Base-by-base conservation (phyloP, 2,797 vertebrate species). In the Thripadectes ignobilis region DNA sequence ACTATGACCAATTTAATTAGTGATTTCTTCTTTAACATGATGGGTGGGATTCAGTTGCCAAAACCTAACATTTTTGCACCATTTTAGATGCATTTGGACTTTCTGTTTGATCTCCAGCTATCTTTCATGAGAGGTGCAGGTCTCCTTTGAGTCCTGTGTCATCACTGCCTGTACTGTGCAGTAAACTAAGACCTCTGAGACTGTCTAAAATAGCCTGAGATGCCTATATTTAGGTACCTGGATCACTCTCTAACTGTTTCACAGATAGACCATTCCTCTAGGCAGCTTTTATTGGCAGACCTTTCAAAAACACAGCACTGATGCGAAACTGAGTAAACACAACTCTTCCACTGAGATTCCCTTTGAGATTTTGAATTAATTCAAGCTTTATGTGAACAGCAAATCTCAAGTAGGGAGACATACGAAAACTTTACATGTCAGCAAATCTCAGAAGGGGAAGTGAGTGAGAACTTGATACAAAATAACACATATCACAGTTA, bases 301-400 rank as follows among this genome's bases (percentile, higher is more conserved):
- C 24, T 90, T 89, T 83, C 41, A 79, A 73, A 94, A 89, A 62
- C 79, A 80, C 30, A 88, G 38, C 10, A 20, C 22, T 0, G 3
- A 81, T 62, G 69, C 2, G 3, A 94, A 88, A 91, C 76, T 51
- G 67, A 89, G 27, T 80, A 83, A 81, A 89, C 24, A 34, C 41
- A 88, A 22, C 57, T 62, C 59, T 84, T 93, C 57, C 54, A 85
- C 46, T 66, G 85, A 95, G 58, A 68, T 73, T 76, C 63, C 85
- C 71, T 97, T 88, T 90, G 92, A 93, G 93, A 96, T 95, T 96
- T 81, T 73, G 66, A 90, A 82, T 86, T 88, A 51, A 75, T 78
- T 94, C 51, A 83, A 93, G 52, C 61, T 74, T 90, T 61, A 57
- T 5, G 4, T 26, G 80, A 79, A 73, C 14, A 72, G 87, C 30